Evolutionary conservation across 53 echinoderm and acorn worm genomes (phyloP).

Genomic region (Holothuria scabra): DNA sequence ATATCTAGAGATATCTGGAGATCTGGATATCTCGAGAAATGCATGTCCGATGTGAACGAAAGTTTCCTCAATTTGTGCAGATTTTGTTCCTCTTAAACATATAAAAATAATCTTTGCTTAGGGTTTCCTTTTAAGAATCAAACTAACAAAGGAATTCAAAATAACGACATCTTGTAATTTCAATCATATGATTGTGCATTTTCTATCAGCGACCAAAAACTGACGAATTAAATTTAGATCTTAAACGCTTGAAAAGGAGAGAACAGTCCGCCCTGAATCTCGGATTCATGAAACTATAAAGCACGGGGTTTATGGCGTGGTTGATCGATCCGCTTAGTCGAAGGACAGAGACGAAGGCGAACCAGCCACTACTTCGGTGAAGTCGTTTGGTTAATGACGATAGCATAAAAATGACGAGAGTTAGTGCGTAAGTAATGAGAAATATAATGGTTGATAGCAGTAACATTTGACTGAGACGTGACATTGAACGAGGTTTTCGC

Average conservation of each 20-base stretch:
- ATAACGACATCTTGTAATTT: too few relatives aligned
- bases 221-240: background rate
- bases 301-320: constrained; percentile 76
- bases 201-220: too few relatives aligned
- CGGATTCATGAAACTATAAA: constrained; percentile 72
- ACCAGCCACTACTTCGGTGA: constrained; percentile 8
- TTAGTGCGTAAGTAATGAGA: constrained; percentile 71
- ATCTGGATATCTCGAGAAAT: too few relatives aligned
- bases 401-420: constrained; percentile 48
- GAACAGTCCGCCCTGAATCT: constrained; percentile 70
- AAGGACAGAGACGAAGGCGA: background rate
- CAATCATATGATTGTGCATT: too few relatives aligned
- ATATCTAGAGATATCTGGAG: too few relatives aligned
- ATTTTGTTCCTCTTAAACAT: too few relatives aligned
- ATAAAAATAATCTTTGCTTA: too few relatives aligned
- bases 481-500: constrained; percentile 5
- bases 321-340: constrained; percentile 62
- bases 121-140: too few relatives aligned
- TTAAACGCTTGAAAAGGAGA: constrained; percentile 42
- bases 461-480: constrained; percentile 61
- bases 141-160: too few relatives aligned
- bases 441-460: constrained; percentile 70
- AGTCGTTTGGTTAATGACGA: constrained; percentile 25
- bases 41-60: too few relatives aligned
- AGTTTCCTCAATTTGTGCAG: too few relatives aligned